These are phyloP conservation scores for Geopemphigus sp. DNA, from an alignment of 1,140 invertebrate genomes.

Conservation along the genomic window DNA sequence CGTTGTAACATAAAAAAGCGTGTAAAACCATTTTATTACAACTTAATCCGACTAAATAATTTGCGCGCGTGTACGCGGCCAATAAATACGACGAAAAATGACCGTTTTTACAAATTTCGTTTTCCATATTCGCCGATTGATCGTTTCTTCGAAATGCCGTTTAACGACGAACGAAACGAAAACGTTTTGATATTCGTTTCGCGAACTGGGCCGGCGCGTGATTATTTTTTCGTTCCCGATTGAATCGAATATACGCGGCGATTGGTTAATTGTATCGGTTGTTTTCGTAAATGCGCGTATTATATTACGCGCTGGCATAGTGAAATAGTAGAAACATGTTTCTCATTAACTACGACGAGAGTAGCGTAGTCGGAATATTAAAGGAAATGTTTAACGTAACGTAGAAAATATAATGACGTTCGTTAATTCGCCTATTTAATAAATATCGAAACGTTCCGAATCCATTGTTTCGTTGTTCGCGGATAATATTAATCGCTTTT, in stretches of 20 bases:
- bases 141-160: not conserved
- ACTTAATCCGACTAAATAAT: not conserved
- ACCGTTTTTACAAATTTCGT: not conserved
- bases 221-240: not conserved
- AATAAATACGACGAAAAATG: not conserved
- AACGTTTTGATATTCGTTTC: not conserved
- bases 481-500: no score
- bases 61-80: not conserved
- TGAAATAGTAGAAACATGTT: no score
- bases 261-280: conserved; percentile 12
- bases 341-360: not conserved
- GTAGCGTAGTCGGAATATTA: not conserved
- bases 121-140: not conserved
- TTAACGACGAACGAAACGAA: not conserved
- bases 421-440: not conserved
- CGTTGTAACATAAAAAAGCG: not conserved
- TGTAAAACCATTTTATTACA: not conserved
- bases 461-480: no score
- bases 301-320: not conserved
- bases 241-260: not conserved
- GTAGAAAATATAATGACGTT: not conserved
- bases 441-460: not conserved
- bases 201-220: not conserved
- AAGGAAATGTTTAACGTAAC: no score
- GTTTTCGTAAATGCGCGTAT: conserved; percentile 3